Percentiles rank a stretch among this genome's conserved stretches.
phyloP scores from a whole-genome alignment of 2,797 vertebrate species.

The Nothura maculosa region DNA sequence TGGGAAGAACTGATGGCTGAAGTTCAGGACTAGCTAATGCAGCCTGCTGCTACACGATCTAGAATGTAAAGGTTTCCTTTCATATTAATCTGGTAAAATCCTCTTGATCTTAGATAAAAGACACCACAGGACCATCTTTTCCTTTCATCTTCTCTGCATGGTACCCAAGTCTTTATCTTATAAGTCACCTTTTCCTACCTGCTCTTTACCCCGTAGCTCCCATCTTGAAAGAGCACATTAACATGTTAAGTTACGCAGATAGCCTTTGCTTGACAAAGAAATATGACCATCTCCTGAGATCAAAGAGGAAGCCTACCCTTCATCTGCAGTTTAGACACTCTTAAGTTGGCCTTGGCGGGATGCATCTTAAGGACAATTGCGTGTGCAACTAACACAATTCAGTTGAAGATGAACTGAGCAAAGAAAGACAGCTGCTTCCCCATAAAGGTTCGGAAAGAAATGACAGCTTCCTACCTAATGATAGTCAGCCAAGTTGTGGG shows the following conservation, averaged over 20 bases:
- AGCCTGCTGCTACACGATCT: background rate
- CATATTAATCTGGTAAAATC: background rate
- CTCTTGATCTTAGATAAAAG: slow-evolving; percentile 40
- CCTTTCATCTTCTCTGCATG: slow-evolving; percentile 22
- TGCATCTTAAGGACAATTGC: slow-evolving; percentile 12
- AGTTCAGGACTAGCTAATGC: background rate
- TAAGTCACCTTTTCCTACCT: slow-evolving; percentile 23
- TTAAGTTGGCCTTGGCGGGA: background rate
- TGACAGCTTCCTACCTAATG: background rate
- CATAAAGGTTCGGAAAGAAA: background rate
- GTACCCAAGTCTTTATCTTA: background rate
- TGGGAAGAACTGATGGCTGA: background rate
- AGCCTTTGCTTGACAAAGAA: background rate
- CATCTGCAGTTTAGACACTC: background rate
- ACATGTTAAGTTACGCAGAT: background rate
- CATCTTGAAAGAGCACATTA: background rate
- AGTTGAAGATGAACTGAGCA: slow-evolving; percentile 13
- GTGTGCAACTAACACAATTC: background rate
- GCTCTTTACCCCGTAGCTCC: background rate
- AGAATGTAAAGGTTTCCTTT: background rate
- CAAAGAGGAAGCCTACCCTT: background rate
- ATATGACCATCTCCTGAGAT: background rate
- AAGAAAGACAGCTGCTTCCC: background rate
- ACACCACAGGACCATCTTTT: background rate
- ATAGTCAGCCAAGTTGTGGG: background rate